phyloP scores from a whole-genome alignment of 2,797 vertebrate genomes.

The Tachyglossus aculeatus region DNA sequence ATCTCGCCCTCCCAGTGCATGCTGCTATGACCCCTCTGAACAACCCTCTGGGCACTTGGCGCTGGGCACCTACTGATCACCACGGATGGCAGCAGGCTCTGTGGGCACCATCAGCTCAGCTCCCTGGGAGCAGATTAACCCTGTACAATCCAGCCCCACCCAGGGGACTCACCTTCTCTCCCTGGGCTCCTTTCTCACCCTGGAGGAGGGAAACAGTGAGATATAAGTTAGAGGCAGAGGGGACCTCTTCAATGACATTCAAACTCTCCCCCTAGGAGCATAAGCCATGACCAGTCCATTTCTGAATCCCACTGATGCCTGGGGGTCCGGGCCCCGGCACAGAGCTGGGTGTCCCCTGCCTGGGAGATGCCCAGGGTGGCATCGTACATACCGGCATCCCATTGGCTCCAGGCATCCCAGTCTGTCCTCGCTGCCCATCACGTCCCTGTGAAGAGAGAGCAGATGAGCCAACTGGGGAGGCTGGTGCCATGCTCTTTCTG shows the following conservation, averaged over 20 bases:
- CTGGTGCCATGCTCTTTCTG: background rate
- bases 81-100: background rate
- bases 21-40: too few relatives aligned
- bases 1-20: too few relatives aligned
- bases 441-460: conserved; percentile 56
- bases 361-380: background rate
- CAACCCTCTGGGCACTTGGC: too few relatives aligned
- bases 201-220: conserved; percentile 67
- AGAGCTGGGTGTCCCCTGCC: background rate
- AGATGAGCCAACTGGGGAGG: background rate
- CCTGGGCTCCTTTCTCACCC: conserved; percentile 86
- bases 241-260: too few relatives aligned
- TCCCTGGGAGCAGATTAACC: background rate
- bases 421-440: conserved; percentile 76
- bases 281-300: background rate
- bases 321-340: too few relatives aligned
- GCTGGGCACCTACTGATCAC: too few relatives aligned
- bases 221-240: too few relatives aligned
- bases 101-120: background rate
- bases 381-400: conserved; percentile 80
- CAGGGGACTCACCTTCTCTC: conserved; percentile 87
- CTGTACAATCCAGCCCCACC: too few relatives aligned
- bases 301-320: background rate
- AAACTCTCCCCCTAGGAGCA: too few relatives aligned
- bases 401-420: conserved; percentile 77